Percentiles rank a stretch among this genome's conserved stretches.
Conservation (phyloP, 2,888 invertebrate genomes). For the Brachynemurus nebulosus region DNA sequence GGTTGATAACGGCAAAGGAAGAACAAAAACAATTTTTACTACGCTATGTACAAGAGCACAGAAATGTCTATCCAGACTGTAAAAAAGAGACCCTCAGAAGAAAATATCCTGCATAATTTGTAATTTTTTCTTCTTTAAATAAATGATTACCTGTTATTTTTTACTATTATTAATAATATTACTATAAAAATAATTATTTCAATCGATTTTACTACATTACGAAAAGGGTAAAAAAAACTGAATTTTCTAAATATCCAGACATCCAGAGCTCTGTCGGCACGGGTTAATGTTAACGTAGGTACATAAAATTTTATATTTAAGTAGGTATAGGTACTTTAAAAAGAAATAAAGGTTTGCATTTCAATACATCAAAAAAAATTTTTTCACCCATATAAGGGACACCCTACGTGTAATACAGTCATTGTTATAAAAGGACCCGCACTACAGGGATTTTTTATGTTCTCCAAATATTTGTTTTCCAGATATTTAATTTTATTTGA, state of each 20-base stretch:
- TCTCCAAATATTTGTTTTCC: too few species aligned
- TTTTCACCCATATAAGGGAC: too few species aligned
- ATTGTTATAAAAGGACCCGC: too few species aligned
- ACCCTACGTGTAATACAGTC: too few species aligned
- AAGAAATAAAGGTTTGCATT: conserved; percentile 4
- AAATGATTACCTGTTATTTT: conserved; percentile 1
- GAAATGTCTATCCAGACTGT: conserved; percentile 10
- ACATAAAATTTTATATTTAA: conserved; percentile 7
- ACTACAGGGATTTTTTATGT: too few species aligned
- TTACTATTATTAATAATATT: neutral
- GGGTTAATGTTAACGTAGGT: conserved; percentile 5
- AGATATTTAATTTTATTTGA: too few species aligned
- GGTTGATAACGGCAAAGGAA: conserved; percentile 11
- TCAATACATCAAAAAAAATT: too few species aligned
- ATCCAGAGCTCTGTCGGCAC: conserved; percentile 1
- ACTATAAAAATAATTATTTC: neutral
- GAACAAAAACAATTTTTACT: conserved; percentile 12
- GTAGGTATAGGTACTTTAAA: conserved; percentile 6
- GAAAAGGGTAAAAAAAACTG: conserved; percentile 1
- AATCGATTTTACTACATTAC: neutral
- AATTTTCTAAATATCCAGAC: conserved; percentile 5
- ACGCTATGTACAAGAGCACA: conserved; percentile 10
- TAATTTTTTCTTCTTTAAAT: conserved; percentile 6
- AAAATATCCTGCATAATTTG: conserved; percentile 9
- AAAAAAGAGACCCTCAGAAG: conserved; percentile 11